Evolutionary conservation across 1,140 invertebrate species (phyloP), one percentile per base, ranked within the genome.

Genomic region (Drosophila littoralis): DNA sequence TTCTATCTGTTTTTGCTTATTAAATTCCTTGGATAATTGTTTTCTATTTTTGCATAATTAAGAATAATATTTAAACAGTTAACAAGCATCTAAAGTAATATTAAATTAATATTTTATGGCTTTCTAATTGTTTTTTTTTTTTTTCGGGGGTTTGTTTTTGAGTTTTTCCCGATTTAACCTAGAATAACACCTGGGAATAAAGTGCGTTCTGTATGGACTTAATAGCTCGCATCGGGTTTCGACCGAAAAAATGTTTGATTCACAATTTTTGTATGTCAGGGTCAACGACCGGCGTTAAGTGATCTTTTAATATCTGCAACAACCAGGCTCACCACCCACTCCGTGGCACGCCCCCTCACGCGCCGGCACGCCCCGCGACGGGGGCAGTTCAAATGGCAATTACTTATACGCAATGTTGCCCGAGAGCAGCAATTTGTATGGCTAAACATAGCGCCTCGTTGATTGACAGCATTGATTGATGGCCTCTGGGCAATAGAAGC

Each of bases 391-490:
- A 79, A 64, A 75, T 61, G 77, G 54, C 48, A 65, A 81, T 81
- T 85, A 65, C 78, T 70, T 67, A 85, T 81, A 81, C 77, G 81
- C 66, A 68, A 33, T 59, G 81, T 81, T 67, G 64, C 66, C 66
- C 61, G 58, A 61, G 35, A 61, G 67, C 67, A 33, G 50, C 48
- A 43, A 64, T 64, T 64, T 33, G 33, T 40, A 52, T 35, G 48
- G 61, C 69, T 72, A 72, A 54, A 67, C 60, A 61, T 69, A 69
- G 45, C 58, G 59, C 67, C 33, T 10, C 33, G 79, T 40, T 81
- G 81, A 85, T 86, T 86, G 81, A 85, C 82, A 86, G 68, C 82
- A 68, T 65, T 85, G 81, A 85, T 85, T 86, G 81, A 85, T 85
- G 81, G 71, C 67, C 75, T 13, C 38, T 6, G 55, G 36, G 40